Evolutionary conservation across 2,888 invertebrate genomes (phyloP).

Genomic region (Autographa gamma): DNA sequence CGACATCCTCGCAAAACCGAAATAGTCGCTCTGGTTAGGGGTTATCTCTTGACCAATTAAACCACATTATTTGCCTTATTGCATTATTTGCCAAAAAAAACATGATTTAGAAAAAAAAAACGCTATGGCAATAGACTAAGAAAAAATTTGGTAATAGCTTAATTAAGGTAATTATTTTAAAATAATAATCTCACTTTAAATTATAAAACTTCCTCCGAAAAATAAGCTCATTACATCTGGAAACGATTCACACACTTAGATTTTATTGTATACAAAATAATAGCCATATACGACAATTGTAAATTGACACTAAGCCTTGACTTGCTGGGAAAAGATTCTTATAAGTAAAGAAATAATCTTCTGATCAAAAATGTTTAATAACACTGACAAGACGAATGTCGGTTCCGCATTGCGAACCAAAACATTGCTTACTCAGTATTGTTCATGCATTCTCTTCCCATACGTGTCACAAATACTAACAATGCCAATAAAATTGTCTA

Average conservation of each 20-base stretch:
- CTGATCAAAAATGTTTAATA: constrained; percentile 24
- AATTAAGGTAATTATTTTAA: no score
- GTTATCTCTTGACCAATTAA: background rate
- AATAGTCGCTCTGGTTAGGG: no score
- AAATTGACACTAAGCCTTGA: background rate
- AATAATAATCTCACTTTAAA: no score
- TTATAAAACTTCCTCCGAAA: no score
- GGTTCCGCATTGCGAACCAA: constrained; percentile 23
- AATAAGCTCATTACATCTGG: no score
- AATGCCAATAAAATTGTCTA: background rate
- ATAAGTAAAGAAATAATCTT: constrained; percentile 4
- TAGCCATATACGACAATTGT: background rate
- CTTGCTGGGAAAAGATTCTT: background rate
- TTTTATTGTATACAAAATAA: background rate
- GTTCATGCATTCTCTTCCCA: constrained; percentile 14
- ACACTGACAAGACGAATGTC: constrained; percentile 16
- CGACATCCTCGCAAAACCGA: no score
- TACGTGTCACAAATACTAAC: constrained; percentile 10
- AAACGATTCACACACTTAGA: no score
- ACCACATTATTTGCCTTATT: no score
- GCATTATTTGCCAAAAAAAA: no score
- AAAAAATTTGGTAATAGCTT: no score
- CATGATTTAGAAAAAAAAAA: no score
- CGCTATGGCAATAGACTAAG: no score
- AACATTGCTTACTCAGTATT: constrained; percentile 16